Conservation (phyloP, 2,797 vertebrate species). For the Catamblyrhynchus diadema region DNA sequence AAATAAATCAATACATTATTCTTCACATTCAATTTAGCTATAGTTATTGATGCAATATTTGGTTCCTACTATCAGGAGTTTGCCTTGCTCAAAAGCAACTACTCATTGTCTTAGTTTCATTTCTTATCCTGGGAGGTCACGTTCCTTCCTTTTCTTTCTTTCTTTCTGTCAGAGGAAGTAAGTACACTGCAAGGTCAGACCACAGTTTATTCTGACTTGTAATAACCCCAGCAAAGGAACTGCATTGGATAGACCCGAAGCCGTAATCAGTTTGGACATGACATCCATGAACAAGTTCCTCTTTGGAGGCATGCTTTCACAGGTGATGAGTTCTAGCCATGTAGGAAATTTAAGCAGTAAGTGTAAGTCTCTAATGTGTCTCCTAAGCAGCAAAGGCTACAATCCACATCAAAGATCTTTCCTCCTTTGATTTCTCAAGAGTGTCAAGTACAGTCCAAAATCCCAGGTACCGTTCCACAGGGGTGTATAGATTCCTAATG, state of each 20-base stretch:
- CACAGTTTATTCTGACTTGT: neutral
- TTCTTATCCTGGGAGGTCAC: neutral
- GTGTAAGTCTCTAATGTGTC: neutral
- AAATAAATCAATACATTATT: neutral
- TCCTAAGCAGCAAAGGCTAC: neutral
- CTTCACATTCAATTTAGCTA: neutral
- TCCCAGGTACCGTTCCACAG: neutral
- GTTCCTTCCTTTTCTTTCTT: neutral
- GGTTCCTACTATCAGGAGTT: neutral
- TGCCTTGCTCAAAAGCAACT: neutral
- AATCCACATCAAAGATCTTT: neutral
- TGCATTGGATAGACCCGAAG: neutral
- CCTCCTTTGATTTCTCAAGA: neutral
- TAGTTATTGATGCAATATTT: neutral
- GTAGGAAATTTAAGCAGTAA: neutral
- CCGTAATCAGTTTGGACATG: neutral
- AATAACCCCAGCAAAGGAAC: neutral
- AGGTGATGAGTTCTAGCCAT: neutral
- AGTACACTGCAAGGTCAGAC: neutral
- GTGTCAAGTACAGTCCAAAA: neutral
- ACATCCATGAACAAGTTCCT: neutral
- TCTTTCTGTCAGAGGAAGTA: neutral
- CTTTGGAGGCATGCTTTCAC: neutral
- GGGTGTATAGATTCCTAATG: accelerated
- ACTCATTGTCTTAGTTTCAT: neutral